A percentile compares a stretch with the other conserved stretches of the same genome.
Conservation (phyloP, 2,797 vertebrate species). For the Tympanoctomys barrerae region DNA sequence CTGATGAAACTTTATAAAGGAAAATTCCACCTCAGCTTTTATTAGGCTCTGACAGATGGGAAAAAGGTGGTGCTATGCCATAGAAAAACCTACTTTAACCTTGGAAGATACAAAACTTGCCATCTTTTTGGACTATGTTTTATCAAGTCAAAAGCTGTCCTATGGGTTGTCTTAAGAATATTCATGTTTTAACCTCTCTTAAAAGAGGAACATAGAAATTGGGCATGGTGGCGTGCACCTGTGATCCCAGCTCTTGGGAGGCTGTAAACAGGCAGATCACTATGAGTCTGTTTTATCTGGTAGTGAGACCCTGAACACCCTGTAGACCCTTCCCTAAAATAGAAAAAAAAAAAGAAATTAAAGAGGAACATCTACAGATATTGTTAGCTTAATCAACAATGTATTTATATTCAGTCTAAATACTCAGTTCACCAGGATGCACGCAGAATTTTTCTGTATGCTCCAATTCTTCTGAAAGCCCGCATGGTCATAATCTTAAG, state of each 20-base stretch:
- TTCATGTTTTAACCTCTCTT: not conserved
- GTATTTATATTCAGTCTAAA: not conserved
- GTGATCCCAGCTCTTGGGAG: no score
- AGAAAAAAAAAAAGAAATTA: no score
- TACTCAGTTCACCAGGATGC: not conserved
- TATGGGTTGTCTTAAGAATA: not conserved
- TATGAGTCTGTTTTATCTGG: no score
- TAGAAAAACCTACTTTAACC: not conserved
- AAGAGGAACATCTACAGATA: not conserved
- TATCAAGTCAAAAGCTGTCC: constrained; percentile 24
- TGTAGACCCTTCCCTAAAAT: no score
- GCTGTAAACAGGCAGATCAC: no score
- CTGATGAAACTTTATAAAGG: not conserved
- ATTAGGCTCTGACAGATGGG: not conserved
- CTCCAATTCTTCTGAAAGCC: not conserved
- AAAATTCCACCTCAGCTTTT: not conserved
- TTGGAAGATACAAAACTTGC: not conserved
- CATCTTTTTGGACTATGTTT: not conserved
- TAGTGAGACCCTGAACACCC: no score
- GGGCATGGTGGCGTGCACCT: no score
- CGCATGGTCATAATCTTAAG: not conserved
- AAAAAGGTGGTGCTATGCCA: not conserved
- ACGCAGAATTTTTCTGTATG: not conserved
- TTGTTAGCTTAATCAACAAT: not conserved
- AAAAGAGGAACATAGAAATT: not conserved